Percentiles rank a stretch among this genome's conserved stretches.
phyloP scores from a whole-genome alignment of 2,888 invertebrate species.

The Hoplodrina blanda region DNA sequence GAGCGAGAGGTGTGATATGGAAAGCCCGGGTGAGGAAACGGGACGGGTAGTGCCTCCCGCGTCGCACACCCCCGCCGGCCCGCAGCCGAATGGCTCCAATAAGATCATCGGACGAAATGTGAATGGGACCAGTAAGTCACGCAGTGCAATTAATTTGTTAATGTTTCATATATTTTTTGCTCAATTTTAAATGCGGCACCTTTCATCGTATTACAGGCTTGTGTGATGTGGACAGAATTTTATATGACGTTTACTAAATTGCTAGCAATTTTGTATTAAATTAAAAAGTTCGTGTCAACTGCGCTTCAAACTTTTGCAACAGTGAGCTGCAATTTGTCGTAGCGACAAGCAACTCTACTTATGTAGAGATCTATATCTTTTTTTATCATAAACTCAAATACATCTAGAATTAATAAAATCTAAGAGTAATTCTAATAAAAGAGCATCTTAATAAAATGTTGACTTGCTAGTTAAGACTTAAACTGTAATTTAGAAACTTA shows the following conservation, averaged over 20 bases:
- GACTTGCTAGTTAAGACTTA: not conserved
- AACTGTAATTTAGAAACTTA: too few relatives aligned
- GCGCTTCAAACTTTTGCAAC: slow-evolving; percentile 12
- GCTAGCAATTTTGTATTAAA: slow-evolving; percentile 24
- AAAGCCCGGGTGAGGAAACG: slow-evolving; percentile 88
- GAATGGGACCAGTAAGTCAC: slow-evolving; percentile 92
- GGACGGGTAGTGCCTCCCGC: slow-evolving; percentile 83
- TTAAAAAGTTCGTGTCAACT: slow-evolving; percentile 24
- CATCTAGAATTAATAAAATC: not conserved
- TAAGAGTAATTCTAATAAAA: not conserved
- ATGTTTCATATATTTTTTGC: slow-evolving; percentile 50
- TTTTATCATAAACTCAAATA: too few relatives aligned
- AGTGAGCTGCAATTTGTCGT: not conserved
- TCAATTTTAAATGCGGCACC: slow-evolving; percentile 39
- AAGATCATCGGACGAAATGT: slow-evolving; percentile 92
- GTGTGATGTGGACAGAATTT: slow-evolving; percentile 27
- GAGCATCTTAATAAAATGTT: not conserved
- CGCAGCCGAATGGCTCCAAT: slow-evolving; percentile 89
- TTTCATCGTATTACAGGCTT: slow-evolving; percentile 39
- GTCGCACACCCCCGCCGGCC: slow-evolving; percentile 84
- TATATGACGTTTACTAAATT: slow-evolving; percentile 33
- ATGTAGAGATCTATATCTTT: too few relatives aligned
- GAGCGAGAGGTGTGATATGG: slow-evolving; percentile 87
- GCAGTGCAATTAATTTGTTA: slow-evolving; percentile 65
- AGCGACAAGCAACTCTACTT: not conserved